Conservation (phyloP, 2,888 invertebrate genomes). For the Nomada fucata region DNA sequence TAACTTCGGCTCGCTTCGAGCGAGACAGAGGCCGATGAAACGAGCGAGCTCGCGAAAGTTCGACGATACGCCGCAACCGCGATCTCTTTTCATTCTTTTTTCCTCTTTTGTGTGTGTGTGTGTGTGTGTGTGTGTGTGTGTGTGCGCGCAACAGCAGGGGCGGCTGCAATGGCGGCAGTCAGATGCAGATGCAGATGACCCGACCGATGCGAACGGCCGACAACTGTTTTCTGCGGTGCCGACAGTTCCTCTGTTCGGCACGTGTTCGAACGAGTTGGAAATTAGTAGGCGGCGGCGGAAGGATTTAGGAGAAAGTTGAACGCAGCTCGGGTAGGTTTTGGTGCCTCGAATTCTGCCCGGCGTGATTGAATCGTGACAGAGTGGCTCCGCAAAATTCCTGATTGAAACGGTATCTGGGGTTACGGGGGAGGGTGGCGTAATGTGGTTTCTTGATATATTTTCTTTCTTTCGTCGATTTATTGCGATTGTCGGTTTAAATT, state of each 20-base stretch:
- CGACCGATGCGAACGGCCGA: slow-evolving; percentile 41
- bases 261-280: slow-evolving; percentile 64
- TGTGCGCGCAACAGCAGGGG: slow-evolving; percentile 35
- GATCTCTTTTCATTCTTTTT: slow-evolving; percentile 31
- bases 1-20: slow-evolving; percentile 62
- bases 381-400: slow-evolving; percentile 7
- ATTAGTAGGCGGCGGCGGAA: slow-evolving; percentile 58
- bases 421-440: background rate
- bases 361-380: slow-evolving; percentile 47
- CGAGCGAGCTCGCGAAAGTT: slow-evolving; percentile 52
- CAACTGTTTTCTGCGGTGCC: slow-evolving; percentile 55
- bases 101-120: background rate
- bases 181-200: slow-evolving; percentile 67
- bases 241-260: slow-evolving; percentile 49
- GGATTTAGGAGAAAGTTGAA: slow-evolving; percentile 52
- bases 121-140: slow-evolving; percentile 6
- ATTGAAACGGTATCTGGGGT: slow-evolving; percentile 20
- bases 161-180: slow-evolving; percentile 55
- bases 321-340: slow-evolving; percentile 33
- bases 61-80: slow-evolving; percentile 43
- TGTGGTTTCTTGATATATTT: background rate
- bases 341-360: slow-evolving; percentile 14
- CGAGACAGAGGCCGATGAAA: slow-evolving; percentile 18
- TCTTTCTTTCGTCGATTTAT: background rate
- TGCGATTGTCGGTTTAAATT: background rate